Evolutionary conservation across 2,797 vertebrate genomes (phyloP).

Genomic region (Tachyglossus aculeatus): DNA sequence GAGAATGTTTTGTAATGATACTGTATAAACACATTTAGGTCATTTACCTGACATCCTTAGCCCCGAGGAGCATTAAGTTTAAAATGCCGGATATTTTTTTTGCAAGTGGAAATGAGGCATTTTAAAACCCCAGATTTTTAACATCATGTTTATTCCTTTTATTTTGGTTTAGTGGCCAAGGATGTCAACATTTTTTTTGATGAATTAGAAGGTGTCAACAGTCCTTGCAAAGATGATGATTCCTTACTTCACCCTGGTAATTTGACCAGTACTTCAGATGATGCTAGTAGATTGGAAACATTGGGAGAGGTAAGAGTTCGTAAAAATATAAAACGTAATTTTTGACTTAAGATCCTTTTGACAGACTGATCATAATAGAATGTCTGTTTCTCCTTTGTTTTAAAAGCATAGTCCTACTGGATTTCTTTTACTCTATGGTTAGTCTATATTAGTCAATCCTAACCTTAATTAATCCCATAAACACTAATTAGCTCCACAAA

Average conservation of each 20-base stretch:
- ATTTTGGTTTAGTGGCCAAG: conserved; percentile 79
- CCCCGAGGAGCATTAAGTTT: conserved; percentile 18
- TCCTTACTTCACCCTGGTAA: conserved; percentile 86
- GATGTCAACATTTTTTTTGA: conserved; percentile 87
- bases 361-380: too few species aligned
- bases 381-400: too few species aligned
- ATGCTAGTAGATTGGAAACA: conserved; percentile 81
- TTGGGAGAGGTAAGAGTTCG: conserved; percentile 80
- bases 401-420: too few species aligned
- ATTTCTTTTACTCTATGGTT: too few species aligned
- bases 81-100: not conserved
- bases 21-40: not conserved
- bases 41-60: not conserved
- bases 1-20: not conserved
- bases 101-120: not conserved
- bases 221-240: conserved; percentile 87
- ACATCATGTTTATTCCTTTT: conserved; percentile 31
- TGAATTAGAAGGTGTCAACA: conserved; percentile 82
- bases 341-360: too few species aligned
- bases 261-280: conserved; percentile 86
- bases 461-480: too few species aligned
- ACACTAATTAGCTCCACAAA: too few species aligned
- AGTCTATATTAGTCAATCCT: too few species aligned
- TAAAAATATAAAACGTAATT: not conserved
- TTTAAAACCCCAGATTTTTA: not conserved